Evolutionary conservation across 2,888 invertebrate species (phyloP), one percentile per base, ranked within the genome.

Genomic region (Agrotis segetum): DNA sequence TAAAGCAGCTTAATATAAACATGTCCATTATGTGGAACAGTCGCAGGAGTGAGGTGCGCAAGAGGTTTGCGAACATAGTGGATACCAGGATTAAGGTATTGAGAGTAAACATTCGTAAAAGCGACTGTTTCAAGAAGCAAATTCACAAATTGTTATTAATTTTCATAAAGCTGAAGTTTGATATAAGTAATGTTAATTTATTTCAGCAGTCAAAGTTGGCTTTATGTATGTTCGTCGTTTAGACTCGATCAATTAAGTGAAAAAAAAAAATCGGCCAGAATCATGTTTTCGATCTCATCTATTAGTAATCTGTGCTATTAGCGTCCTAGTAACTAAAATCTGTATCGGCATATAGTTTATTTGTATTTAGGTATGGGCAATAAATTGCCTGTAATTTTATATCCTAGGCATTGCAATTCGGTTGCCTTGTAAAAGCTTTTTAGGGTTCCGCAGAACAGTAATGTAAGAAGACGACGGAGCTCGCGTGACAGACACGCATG

Each of bases 401-500:
- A 79, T 79, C 59, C 40, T 81, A 76, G 66, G 70, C 81, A 83
- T 81, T 74, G 81, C 73, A 73, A 73, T 77, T 83, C 64, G 62
- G 71, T 82, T 77, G 81, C 77, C 63, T 83, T 83, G 81, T 77
- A 81, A 60, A 83, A 74, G 81, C 81, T 77, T 83, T 46, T 67
- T 71, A 70, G 71, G 74, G 81, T 81, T 84, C 73, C 67, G 52
- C 49, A 64, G 62, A 70, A 61, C 71, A 40, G 68, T 73, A 40
- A 60, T 73, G 61, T 80, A 73, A 65, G 53, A 71, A 53, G 61
- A 24, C 55, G 49, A 65, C 50, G 77, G 84, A 84, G 69, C 77
- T 69, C 67, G 69, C 68, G 84, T 80, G 73, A 44, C 47, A 52
- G 29, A 65, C 68, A 73, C 71, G 76, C 55, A 53, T 67, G 67